phyloP scores from a whole-genome alignment of 92 coral and sea anemone genomes.

The Epizoanthus rinbou region DNA sequence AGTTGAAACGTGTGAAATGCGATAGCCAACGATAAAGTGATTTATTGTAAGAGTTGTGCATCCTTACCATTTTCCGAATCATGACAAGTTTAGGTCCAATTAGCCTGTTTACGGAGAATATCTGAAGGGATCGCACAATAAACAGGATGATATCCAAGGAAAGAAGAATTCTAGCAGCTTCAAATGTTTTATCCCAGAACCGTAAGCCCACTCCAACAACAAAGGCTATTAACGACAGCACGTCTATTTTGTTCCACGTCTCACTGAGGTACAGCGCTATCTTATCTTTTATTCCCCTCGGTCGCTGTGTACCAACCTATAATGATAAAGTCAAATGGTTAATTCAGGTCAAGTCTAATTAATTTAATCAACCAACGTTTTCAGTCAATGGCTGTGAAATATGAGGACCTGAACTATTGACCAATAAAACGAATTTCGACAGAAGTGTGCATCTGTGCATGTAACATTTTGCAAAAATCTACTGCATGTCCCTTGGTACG shows the following conservation, averaged over 20 bases:
- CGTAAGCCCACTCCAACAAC: conserved; percentile 72
- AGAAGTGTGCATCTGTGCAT: too few species aligned
- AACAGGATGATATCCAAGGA: conserved; percentile 80
- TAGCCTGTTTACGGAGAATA: conserved; percentile 83
- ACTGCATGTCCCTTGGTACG: too few species aligned
- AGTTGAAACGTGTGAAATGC: too few species aligned
- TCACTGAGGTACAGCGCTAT: conserved; percentile 77
- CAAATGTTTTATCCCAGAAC: conserved; percentile 65
- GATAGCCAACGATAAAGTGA: too few species aligned
- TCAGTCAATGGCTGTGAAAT: too few species aligned
- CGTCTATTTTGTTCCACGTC: conserved; percentile 86
- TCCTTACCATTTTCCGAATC: conserved; percentile 89
- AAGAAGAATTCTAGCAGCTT: conserved; percentile 75
- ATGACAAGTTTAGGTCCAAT: conserved; percentile 95
- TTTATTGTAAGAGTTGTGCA: not conserved
- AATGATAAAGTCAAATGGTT: not conserved
- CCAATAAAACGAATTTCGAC: too few species aligned
- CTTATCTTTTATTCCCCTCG: conserved; percentile 74
- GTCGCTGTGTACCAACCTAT: conserved; percentile 72
- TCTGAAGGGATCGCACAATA: conserved; percentile 88
- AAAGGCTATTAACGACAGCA: conserved; percentile 72
- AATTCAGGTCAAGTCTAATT: not conserved
- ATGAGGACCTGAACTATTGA: too few species aligned
- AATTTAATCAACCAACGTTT: too few species aligned
- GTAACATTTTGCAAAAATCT: too few species aligned